These are phyloP conservation scores for Cossypha heuglini DNA, from an alignment of 2,797 vertebrate species.

Conservation along the genomic window DNA sequence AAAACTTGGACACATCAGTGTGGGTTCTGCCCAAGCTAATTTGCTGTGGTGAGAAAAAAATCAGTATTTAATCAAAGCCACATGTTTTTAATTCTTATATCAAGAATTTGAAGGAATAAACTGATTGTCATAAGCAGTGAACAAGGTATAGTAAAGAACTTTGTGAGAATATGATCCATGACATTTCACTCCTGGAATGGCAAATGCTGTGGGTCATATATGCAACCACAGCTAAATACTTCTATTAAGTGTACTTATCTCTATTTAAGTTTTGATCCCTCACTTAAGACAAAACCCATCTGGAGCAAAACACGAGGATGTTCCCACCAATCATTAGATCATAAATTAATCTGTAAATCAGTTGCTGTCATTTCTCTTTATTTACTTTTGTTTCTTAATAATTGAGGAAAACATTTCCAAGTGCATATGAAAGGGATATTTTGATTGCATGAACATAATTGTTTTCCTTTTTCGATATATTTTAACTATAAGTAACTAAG, in stretches of 20 bases:
- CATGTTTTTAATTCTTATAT: not conserved
- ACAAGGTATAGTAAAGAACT: not conserved
- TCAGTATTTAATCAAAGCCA: not conserved
- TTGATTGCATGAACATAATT: not conserved
- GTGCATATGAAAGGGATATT: not conserved
- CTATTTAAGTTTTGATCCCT: not conserved
- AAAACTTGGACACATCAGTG: not conserved
- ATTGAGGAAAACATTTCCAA: not conserved
- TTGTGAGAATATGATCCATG: not conserved
- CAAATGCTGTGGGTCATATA: not conserved
- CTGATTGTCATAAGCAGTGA: not conserved
- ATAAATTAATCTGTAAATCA: not conserved
- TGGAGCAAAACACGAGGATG: not conserved
- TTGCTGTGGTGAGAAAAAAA: not conserved
- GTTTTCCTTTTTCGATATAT: not conserved
- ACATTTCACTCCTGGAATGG: not conserved
- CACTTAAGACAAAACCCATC: not conserved
- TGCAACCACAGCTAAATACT: not conserved
- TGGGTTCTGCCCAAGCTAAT: not conserved
- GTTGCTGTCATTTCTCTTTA: not conserved
- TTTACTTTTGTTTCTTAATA: not conserved
- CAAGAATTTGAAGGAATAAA: not conserved
- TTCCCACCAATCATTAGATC: not conserved
- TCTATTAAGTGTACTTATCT: not conserved
- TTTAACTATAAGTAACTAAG: not conserved